Percentiles rank a stretch among this genome's conserved stretches.
Evolutionary conservation across 2,888 invertebrate species (phyloP).

Genomic region (Rapana venosa): DNA sequence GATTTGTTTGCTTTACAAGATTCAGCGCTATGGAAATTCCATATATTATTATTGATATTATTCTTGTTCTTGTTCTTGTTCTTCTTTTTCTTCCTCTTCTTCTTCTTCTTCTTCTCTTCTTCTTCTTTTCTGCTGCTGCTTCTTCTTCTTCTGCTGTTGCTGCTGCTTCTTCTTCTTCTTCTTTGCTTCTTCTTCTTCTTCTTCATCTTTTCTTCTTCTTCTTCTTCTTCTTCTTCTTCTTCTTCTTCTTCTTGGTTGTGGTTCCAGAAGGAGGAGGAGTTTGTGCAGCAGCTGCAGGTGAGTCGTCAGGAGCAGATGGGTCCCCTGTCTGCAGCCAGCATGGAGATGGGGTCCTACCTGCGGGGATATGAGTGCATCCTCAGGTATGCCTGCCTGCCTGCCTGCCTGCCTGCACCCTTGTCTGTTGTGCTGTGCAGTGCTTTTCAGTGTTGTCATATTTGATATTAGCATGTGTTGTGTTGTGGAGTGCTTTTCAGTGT

Average conservation of each 20-base stretch:
- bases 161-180: background rate
- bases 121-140: too few relatives aligned
- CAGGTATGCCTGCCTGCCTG: slow-evolving; percentile 58
- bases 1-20: too few relatives aligned
- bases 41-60: too few relatives aligned
- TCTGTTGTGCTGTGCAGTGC: too few relatives aligned
- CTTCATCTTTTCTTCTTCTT: background rate
- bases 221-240: background rate
- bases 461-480: too few relatives aligned
- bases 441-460: too few relatives aligned
- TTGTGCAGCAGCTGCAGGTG: slow-evolving; percentile 68
- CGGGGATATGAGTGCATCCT: slow-evolving; percentile 87
- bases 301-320: slow-evolving; percentile 78
- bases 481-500: too few relatives aligned
- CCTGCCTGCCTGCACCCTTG: too few relatives aligned
- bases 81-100: background rate
- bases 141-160: background rate
- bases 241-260: background rate
- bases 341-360: slow-evolving; percentile 87
- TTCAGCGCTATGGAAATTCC: too few relatives aligned
- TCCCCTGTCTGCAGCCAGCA: slow-evolving; percentile 85
- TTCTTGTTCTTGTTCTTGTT: background rate
- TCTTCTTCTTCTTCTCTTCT: background rate
- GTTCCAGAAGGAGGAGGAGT: slow-evolving; percentile 65
- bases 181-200: background rate